Percentiles rank a stretch among this genome's conserved stretches.
phyloP scores from a whole-genome alignment of 1,140 invertebrate species.

The Drosophila dunni region DNA sequence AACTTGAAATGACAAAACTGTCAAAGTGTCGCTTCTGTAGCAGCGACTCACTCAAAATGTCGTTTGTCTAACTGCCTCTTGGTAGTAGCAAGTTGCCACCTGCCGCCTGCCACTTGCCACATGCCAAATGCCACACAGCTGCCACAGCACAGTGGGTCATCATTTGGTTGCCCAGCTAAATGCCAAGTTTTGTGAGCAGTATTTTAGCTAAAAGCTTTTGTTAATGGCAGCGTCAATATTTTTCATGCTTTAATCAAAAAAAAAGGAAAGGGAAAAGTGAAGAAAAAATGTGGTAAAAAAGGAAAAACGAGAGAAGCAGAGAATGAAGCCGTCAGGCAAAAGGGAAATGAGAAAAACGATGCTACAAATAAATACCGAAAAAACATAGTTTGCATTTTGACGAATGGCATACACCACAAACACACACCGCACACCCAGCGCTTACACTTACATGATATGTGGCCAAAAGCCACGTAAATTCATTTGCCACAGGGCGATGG shows the following conservation, averaged over 20 bases:
- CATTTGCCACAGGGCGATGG: conserved; percentile 49
- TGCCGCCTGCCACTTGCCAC: neutral
- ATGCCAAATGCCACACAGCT: conserved; percentile 1
- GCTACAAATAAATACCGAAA: conserved; percentile 41
- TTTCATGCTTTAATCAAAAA: conserved; percentile 61
- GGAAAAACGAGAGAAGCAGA: conserved; percentile 4
- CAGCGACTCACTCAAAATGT: conserved; percentile 14
- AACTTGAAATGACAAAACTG: conserved; percentile 69
- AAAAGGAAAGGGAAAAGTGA: conserved; percentile 4
- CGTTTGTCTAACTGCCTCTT: conserved; percentile 24
- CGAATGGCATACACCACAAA: conserved; percentile 56
- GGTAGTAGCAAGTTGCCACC: conserved; percentile 4
- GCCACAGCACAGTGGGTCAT: conserved; percentile 9
- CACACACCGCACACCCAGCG: conserved; percentile 4
- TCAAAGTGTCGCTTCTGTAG: conserved; percentile 62
- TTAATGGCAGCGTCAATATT: conserved; percentile 77
- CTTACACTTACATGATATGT: conserved; percentile 24
- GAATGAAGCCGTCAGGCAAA: neutral
- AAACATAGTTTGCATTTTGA: conserved; percentile 68
- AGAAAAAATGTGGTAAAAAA: conserved; percentile 15
- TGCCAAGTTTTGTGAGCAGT: conserved; percentile 53
- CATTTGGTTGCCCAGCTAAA: conserved; percentile 27
- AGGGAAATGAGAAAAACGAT: conserved; percentile 50
- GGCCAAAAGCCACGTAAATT: conserved; percentile 69
- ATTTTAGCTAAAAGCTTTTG: conserved; percentile 77